Conservation (phyloP, 2,113 vertebrate genomes). For the Scalopus aquaticus region DNA sequence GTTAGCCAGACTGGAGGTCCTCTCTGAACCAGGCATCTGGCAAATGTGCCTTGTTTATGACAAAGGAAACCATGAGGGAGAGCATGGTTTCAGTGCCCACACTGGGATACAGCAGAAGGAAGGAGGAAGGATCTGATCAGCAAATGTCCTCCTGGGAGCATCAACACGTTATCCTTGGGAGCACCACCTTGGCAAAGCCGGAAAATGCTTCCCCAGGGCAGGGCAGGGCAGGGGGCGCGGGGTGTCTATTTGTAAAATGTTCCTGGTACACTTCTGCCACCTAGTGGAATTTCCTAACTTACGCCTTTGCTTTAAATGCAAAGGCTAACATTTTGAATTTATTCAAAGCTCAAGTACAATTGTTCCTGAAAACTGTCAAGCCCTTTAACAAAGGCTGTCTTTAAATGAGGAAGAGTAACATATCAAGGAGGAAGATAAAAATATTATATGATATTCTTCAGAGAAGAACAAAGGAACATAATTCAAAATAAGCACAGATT, state of each 20-base stretch:
- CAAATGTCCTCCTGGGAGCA: no score
- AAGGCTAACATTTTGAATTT: background rate
- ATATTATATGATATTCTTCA: background rate
- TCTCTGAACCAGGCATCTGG: background rate
- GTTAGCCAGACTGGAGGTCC: background rate
- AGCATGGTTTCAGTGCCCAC: background rate
- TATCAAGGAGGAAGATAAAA: background rate
- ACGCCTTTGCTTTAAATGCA: background rate
- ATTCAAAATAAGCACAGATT: background rate
- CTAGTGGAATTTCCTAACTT: conserved; percentile 36
- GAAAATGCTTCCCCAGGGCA: background rate
- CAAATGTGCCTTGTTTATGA: background rate
- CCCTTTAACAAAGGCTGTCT: background rate
- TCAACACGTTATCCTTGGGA: background rate
- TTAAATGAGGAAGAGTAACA: background rate
- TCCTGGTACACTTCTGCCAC: conserved; percentile 53
- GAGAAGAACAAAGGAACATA: background rate
- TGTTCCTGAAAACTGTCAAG: background rate
- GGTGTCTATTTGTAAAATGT: background rate
- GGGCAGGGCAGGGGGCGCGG: no score
- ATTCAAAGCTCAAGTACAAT: background rate
- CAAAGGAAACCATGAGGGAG: background rate
- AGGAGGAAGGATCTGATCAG: background rate
- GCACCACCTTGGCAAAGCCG: no score
- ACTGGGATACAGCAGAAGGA: background rate